A percentile compares a stretch with the other conserved stretches of the same genome.
Evolutionary conservation across 1,140 invertebrate genomes (phyloP).

Genomic region (Diabrotica undecimpunctata): DNA sequence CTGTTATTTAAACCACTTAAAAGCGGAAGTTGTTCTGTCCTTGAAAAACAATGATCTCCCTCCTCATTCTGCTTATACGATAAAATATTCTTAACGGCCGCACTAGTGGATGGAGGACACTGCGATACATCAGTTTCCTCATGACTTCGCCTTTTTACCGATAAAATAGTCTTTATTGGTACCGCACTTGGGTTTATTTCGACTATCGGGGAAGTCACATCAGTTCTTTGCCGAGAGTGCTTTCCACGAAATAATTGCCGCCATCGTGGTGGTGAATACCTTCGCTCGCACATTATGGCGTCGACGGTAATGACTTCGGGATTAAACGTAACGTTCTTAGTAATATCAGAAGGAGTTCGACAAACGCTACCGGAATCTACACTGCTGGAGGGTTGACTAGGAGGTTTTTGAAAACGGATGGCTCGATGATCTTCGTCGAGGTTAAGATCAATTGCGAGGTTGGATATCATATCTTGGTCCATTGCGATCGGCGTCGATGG

Average conservation of each 20-base stretch:
- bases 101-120: slow-evolving; percentile 6
- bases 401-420: slow-evolving; percentile 28
- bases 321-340: slow-evolving; percentile 47
- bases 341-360: slow-evolving; percentile 40
- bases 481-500: slow-evolving; percentile 32
- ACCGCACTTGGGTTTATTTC: slow-evolving; percentile 18
- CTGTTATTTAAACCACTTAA: slow-evolving; percentile 53
- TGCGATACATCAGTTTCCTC: neutral
- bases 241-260: slow-evolving; percentile 30
- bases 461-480: slow-evolving; percentile 44
- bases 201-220: slow-evolving; percentile 20
- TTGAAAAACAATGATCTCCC: slow-evolving; percentile 42
- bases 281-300: slow-evolving; percentile 16
- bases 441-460: slow-evolving; percentile 46
- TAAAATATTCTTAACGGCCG: slow-evolving; percentile 48
- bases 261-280: slow-evolving; percentile 31
- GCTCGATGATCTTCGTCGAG: slow-evolving; percentile 42
- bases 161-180: slow-evolving; percentile 48
- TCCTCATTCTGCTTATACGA: slow-evolving; percentile 41
- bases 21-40: slow-evolving; percentile 55
- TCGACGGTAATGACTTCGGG: slow-evolving; percentile 40
- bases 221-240: slow-evolving; percentile 31
- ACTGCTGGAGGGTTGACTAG: slow-evolving; percentile 30
- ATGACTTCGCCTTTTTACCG: slow-evolving; percentile 47
- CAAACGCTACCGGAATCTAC: slow-evolving; percentile 42